Conservation (phyloP, 2,113 vertebrate species). For the Rhadina sibilatrix region DNA sequence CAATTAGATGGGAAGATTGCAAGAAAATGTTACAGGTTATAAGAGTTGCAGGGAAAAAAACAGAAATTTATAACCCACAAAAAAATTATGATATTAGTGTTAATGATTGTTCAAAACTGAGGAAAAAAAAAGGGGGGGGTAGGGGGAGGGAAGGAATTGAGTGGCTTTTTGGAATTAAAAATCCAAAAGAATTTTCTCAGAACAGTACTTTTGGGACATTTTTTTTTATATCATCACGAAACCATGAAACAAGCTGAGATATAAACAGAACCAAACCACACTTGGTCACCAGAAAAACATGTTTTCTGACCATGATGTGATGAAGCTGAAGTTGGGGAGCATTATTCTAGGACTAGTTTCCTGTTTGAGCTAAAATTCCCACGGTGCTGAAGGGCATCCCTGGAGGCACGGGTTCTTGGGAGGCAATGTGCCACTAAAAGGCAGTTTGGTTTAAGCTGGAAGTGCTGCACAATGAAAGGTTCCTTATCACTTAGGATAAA, state of each 20-base stretch:
- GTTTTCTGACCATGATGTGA: neutral
- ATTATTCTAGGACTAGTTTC: neutral
- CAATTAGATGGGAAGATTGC: neutral
- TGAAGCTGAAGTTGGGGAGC: neutral
- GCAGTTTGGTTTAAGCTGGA: neutral
- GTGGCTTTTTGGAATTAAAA: neutral
- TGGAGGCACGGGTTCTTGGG: fast-evolving
- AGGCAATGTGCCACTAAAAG: neutral
- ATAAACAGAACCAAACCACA: neutral
- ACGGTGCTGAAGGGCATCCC: neutral
- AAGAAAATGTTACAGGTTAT: neutral
- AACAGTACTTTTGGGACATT: neutral
- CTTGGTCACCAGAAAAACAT: neutral
- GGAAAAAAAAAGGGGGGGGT: neutral
- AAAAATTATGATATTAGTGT: neutral
- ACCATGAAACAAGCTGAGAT: neutral
- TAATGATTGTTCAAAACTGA: neutral
- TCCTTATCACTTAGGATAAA: no score
- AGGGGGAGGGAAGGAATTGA: neutral
- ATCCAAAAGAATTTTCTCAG: neutral
- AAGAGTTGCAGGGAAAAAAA: neutral
- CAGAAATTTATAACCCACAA: neutral
- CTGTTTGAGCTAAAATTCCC: neutral
- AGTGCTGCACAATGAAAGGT: neutral
- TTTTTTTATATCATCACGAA: neutral